Evolutionary conservation across 2,113 vertebrate genomes (phyloP).

Genomic region (Micronisus gabar): DNA sequence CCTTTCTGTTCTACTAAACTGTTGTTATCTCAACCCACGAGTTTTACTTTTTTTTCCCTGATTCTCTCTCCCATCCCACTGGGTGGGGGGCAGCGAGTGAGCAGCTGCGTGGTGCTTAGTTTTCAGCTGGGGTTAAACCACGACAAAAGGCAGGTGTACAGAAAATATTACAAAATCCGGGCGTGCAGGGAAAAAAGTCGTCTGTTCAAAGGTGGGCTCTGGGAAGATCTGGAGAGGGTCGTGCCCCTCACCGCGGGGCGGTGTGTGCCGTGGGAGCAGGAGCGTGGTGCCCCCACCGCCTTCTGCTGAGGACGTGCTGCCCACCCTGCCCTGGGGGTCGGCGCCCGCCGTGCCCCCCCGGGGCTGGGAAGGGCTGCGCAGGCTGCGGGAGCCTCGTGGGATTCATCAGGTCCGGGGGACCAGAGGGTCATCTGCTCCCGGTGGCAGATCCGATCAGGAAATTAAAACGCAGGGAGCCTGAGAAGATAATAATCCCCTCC

Average conservation of each 20-base stretch:
- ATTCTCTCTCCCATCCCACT: no score
- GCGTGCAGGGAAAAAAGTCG: background rate
- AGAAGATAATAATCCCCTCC: background rate
- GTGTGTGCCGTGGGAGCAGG: background rate
- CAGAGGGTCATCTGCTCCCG: background rate
- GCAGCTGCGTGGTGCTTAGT: no score
- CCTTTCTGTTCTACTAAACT: no score
- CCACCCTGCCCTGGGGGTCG: no score
- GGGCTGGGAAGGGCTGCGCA: rapidly evolving
- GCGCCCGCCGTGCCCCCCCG: no score
- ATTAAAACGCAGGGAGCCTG: background rate
- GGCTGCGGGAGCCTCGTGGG: background rate
- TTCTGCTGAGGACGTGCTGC: background rate
- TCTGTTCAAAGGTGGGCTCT: rapidly evolving
- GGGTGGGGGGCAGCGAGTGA: no score
- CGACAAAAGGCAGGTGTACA: background rate
- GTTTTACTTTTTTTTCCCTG: no score
- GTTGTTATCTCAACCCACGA: no score
- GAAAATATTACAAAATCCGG: background rate
- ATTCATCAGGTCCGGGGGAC: background rate
- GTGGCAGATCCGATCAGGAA: background rate
- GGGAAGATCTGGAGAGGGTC: background rate
- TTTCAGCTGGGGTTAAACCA: no score
- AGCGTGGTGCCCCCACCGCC: no score
- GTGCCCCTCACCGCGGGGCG: rapidly evolving